Evolutionary conservation across 2,888 invertebrate species (phyloP).

Genomic region (Drosophila kuntzei): DNA sequence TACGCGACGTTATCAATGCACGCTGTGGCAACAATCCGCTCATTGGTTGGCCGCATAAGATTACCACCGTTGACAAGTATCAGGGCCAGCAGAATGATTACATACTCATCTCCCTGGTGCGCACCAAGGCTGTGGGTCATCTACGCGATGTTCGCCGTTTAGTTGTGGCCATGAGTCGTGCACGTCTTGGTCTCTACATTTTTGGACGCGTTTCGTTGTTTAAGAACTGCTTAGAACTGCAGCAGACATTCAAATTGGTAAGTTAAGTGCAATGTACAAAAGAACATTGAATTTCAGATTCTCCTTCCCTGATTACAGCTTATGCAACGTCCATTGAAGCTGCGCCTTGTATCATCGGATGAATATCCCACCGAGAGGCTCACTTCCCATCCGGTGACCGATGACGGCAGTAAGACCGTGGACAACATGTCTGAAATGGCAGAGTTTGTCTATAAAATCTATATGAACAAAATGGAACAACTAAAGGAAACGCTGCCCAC

Average conservation of each 20-base stretch:
- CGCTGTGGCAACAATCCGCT: constrained; percentile 97
- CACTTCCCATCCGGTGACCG: constrained; percentile 84
- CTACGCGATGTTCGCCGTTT: constrained; percentile 97
- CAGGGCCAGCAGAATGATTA: constrained; percentile 99
- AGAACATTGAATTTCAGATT: not conserved
- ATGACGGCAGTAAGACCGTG: constrained; percentile 80
- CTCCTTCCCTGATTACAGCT: constrained; percentile 87
- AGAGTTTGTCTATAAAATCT: constrained; percentile 96
- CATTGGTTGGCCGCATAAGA: constrained; percentile 96
- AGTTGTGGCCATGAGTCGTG: constrained; percentile 99
- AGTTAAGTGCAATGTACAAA: constrained; percentile 29
- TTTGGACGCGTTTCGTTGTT: constrained; percentile 97
- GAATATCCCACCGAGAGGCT: constrained; percentile 90
- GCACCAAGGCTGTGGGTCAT: constrained; percentile 99
- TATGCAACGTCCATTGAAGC: constrained; percentile 91
- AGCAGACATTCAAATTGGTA: constrained; percentile 96
- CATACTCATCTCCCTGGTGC: constrained; percentile 97
- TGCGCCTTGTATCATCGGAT: constrained; percentile 93
- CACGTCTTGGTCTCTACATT: constrained; percentile 97
- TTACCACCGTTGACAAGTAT: constrained; percentile 99
- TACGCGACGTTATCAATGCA: constrained; percentile 97
- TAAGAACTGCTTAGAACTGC: constrained; percentile 98
- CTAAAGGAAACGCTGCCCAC: constrained; percentile 86
- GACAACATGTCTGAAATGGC: constrained; percentile 95
- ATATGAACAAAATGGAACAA: constrained; percentile 90